Percentiles rank a stretch among this genome's conserved stretches.
These are phyloP conservation scores for Periophthalmus magnuspinnatus DNA, from an alignment of 2,797 vertebrate genomes.

Conservation along the genomic window DNA sequence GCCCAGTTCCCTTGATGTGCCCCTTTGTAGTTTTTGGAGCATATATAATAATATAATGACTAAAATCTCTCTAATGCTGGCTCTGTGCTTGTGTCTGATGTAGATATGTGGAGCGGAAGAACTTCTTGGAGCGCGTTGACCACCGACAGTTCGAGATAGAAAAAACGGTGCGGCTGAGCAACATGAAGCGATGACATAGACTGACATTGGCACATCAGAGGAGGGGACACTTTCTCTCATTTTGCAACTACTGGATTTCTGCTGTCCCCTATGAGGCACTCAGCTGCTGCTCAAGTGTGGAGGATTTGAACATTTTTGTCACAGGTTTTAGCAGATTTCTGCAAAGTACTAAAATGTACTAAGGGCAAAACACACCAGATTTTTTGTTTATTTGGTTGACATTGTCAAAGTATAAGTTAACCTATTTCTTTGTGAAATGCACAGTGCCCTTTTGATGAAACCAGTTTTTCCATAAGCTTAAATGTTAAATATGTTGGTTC, in stretches of 20 bases:
- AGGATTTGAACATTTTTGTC: neutral
- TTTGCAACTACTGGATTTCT: slow-evolving; percentile 1
- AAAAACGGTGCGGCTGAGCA: slow-evolving; percentile 87
- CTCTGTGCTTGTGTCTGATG: slow-evolving; percentile 12
- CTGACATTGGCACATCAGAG: neutral
- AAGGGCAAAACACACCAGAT: neutral
- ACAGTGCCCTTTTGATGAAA: neutral
- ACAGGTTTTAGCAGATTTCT: neutral
- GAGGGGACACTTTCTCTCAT: slow-evolving; percentile 1
- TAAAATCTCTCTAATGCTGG: slow-evolving; percentile 14
- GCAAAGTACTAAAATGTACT: neutral
- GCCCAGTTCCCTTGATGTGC: neutral
- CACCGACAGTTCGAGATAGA: slow-evolving; percentile 95
- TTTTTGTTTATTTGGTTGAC: slow-evolving; percentile 7
- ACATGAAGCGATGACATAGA: slow-evolving; percentile 81
- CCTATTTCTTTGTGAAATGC: neutral
- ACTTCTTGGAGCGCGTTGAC: slow-evolving; percentile 95
- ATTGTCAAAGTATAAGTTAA: neutral
- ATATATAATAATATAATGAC: slow-evolving; percentile 3
- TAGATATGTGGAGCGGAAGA: slow-evolving; percentile 95
- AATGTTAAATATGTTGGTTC: neutral
- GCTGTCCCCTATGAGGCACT: neutral
- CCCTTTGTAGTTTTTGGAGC: neutral
- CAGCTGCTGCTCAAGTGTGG: neutral
- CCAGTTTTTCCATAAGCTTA: neutral